Conservation (phyloP, 2,888 invertebrate genomes). For the Galerucella pusilla region DNA sequence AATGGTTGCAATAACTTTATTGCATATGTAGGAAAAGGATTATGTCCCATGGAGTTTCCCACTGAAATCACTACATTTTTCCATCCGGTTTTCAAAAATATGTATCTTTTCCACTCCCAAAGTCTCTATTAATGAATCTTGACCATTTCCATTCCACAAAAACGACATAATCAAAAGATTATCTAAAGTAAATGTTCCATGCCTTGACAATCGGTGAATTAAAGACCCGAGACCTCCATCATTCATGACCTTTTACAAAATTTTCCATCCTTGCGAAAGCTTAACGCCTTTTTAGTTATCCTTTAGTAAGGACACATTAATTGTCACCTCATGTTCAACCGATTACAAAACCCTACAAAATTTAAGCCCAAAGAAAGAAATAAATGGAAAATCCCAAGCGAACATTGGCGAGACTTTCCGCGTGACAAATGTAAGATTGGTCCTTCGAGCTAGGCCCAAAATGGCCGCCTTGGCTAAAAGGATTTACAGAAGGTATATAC, state of each 20-base stretch:
- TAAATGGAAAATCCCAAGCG: conserved; percentile 36
- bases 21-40: no score
- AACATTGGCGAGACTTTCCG: conserved; percentile 30
- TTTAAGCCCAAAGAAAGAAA: conserved; percentile 24
- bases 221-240: not conserved
- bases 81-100: no score
- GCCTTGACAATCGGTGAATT: not conserved
- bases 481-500: conserved; percentile 57
- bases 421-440: conserved; percentile 62
- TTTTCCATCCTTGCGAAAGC: not conserved
- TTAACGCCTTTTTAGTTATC: conserved; percentile 10
- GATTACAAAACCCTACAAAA: conserved; percentile 17
- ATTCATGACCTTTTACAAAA: not conserved
- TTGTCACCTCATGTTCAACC: conserved; percentile 11
- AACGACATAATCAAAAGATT: not conserved
- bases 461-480: conserved; percentile 61
- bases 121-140: not conserved
- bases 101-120: no score
- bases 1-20: no score
- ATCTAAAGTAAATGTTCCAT: not conserved
- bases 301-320: not conserved
- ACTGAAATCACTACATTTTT: no score
- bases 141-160: not conserved
- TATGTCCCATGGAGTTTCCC: no score
- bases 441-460: conserved; percentile 53